Conservation (phyloP, 2,797 vertebrate genomes). For the Menidia menidia region DNA sequence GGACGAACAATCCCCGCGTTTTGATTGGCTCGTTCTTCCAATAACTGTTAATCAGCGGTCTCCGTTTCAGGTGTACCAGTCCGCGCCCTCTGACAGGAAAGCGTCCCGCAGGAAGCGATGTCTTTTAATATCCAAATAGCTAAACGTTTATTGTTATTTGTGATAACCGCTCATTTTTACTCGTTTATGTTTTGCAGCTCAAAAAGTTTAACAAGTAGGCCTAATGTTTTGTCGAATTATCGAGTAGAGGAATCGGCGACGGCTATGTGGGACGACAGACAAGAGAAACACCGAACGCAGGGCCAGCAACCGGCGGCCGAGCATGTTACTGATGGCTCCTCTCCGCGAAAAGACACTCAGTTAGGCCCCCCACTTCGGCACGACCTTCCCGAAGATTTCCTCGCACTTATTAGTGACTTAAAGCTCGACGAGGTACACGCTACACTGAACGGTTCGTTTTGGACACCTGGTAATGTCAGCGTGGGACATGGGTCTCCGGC, state of each 20-base stretch:
- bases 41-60: slow-evolving; percentile 54
- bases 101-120: slow-evolving; percentile 61
- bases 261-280: background rate
- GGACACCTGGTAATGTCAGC: slow-evolving; percentile 39
- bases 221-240: background rate
- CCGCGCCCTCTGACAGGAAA: slow-evolving; percentile 27
- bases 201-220: slow-evolving; percentile 31
- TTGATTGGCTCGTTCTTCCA: slow-evolving; percentile 50
- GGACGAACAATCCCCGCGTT: background rate
- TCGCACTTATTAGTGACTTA: accelerated
- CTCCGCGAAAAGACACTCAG: background rate
- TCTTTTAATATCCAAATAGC: slow-evolving; percentile 54
- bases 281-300: background rate
- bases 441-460: background rate
- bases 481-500: background rate
- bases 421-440: background rate
- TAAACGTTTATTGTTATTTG: slow-evolving; percentile 43
- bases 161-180: slow-evolving; percentile 14
- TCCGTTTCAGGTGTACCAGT: slow-evolving; percentile 19
- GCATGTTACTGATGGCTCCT: background rate
- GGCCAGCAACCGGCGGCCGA: background rate
- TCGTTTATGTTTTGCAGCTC: slow-evolving; percentile 29
- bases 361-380: background rate
- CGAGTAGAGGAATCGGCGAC: background rate
- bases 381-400: background rate